Evolutionary conservation across 1,140 invertebrate species (phyloP), one percentile per base, ranked within the genome.

Genomic region (Acromyrmex charruanus): DNA sequence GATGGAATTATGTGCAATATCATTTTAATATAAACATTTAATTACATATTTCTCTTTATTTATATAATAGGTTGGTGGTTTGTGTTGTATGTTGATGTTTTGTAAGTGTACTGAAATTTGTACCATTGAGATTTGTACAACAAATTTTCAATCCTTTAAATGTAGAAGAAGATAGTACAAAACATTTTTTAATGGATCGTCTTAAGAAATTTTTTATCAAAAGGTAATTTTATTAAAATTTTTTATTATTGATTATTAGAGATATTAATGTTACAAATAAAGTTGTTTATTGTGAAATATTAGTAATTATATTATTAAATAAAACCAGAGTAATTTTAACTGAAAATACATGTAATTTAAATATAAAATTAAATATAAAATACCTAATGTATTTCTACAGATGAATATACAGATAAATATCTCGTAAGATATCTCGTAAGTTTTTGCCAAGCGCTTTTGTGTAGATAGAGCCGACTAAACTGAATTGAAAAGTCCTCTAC

Each of bases 151-250:
- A n/a, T 58, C 21, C 2, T 71, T 58, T 71, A 81, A 81, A 81
- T 71, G 16, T 9, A n/a, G 28, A 31, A 55, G 2, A 55, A 21
- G 31, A 75, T 68, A 63, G 21, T 65, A 59, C 28, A n/a, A 69
- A 71, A 77, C 14, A 68, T 53, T 75, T 39, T 77, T 82, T 77
- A 81, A 93, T 93, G 93, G 92, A 92, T 87, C 82, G 87, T 44
- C 89, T 49, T 25, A 92, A 72, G 71, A 88, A 87, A 69, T 61
- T 92, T 59, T 88, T 79, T 59, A 25, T 31, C 0, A 89, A 65
- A 89, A 93, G 89, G 90, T 92, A 82, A 75, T 35, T 39, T 61
- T 49, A 86, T 59, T 81, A 18, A 53, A 51, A 14, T 55, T 71
- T 39, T 61, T 44, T 75, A 18, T 61, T 39, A 39, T 10, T 77